These are phyloP conservation scores for Cosmia pyralina DNA, from an alignment of 2,888 invertebrate genomes.

Conservation along the genomic window DNA sequence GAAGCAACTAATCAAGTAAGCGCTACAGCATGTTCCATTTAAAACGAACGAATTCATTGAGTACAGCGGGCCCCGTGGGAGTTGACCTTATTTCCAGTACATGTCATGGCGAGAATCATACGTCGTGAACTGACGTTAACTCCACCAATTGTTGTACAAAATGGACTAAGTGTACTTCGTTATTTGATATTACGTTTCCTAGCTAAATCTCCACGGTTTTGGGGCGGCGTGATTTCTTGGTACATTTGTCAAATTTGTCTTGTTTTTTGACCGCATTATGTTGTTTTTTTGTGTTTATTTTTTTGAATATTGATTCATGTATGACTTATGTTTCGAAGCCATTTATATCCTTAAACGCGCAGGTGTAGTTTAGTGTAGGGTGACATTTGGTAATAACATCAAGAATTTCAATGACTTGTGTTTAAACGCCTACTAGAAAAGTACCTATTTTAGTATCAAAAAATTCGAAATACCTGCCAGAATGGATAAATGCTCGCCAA, in stretches of 20 bases:
- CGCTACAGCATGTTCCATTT: constrained; percentile 40
- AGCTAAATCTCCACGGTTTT: constrained; percentile 11
- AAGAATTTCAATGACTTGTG: no score
- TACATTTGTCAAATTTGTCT: constrained; percentile 20
- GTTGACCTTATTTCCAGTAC: constrained; percentile 53
- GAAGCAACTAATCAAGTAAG: constrained; percentile 20
- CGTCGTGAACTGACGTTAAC: constrained; percentile 52
- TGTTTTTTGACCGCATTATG: constrained; percentile 14
- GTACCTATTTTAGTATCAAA: no score
- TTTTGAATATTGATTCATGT: not conserved
- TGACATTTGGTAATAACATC: not conserved
- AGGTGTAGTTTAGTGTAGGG: not conserved
- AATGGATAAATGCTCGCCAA: no score
- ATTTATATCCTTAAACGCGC: not conserved
- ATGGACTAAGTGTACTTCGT: constrained; percentile 30
- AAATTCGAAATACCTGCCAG: no score
- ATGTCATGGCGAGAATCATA: constrained; percentile 55
- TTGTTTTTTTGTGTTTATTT: not conserved
- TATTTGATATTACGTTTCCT: constrained; percentile 28
- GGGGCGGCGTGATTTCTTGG: constrained; percentile 19
- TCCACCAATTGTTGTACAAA: constrained; percentile 46
- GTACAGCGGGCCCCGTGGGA: constrained; percentile 41
- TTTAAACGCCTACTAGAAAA: no score
- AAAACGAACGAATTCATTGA: constrained; percentile 57
- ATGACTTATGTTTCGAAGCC: not conserved